These are phyloP conservation scores for Frieseomelitta varia DNA, from an alignment of 1,140 invertebrate species.

Conservation along the genomic window DNA sequence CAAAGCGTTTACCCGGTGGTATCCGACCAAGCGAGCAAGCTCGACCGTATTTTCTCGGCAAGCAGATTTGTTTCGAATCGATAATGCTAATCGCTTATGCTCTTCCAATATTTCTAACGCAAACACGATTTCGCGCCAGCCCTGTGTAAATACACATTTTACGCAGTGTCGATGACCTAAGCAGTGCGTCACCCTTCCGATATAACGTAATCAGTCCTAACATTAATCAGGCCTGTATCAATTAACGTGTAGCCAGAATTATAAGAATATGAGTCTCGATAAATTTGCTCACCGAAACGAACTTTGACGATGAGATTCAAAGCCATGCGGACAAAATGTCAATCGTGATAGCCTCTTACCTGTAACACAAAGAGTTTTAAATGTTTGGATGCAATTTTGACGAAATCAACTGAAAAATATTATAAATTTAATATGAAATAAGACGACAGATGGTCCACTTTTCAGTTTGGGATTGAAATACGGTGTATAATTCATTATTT, in stretches of 20 bases:
- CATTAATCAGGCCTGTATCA: not conserved
- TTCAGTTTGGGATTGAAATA: too few relatives aligned
- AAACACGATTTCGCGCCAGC: not conserved
- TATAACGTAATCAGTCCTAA: not conserved
- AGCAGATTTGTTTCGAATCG: slow-evolving; percentile 33
- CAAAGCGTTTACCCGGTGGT: not conserved
- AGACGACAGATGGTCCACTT: not conserved
- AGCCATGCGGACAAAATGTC: not conserved
- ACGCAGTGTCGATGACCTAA: not conserved
- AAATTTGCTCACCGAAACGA: not conserved
- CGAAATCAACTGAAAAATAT: not conserved
- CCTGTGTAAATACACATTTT: slow-evolving; percentile 2
- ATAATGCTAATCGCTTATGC: slow-evolving; percentile 28
- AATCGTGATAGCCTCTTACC: not conserved
- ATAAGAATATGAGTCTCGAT: not conserved
- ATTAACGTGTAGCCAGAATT: not conserved
- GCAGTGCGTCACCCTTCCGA: not conserved
- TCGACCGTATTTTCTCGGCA: slow-evolving; percentile 5
- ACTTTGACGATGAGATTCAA: not conserved
- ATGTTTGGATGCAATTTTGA: not conserved
- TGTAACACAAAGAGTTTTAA: not conserved
- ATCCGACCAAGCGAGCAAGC: not conserved
- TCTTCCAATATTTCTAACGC: slow-evolving; percentile 11
- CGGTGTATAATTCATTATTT: too few relatives aligned
- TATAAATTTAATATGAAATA: not conserved